phyloP scores from a whole-genome alignment of 1,140 invertebrate genomes.

The Platorchestia sp. region DNA sequence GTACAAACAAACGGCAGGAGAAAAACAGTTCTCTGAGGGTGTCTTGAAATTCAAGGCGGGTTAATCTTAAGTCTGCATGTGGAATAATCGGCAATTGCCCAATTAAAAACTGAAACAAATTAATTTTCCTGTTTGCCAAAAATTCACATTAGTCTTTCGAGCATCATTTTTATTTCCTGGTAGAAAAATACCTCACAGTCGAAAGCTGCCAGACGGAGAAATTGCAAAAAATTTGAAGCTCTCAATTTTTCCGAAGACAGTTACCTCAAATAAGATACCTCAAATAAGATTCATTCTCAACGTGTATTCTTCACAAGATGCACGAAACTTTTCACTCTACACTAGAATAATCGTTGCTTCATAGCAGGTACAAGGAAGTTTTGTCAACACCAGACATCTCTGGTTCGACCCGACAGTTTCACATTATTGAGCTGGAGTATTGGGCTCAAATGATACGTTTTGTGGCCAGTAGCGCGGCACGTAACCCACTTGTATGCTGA shows the following conservation, averaged over 20 bases:
- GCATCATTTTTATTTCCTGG: background rate
- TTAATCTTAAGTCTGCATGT: background rate
- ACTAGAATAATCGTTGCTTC: no score
- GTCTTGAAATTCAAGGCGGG: background rate
- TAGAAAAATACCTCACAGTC: background rate
- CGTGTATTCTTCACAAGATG: no score
- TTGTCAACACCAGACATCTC: background rate
- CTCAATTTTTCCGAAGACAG: background rate
- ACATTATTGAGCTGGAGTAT: background rate
- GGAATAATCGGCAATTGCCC: background rate
- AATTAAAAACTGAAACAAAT: background rate
- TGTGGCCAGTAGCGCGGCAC: background rate
- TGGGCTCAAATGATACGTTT: slow-evolving; percentile 1
- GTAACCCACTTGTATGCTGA: background rate
- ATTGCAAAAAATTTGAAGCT: background rate
- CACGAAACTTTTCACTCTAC: background rate
- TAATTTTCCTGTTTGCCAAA: background rate
- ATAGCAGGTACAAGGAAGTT: background rate
- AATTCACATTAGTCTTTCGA: background rate
- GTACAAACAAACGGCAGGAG: background rate
- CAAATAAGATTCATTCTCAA: no score
- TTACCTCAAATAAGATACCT: background rate
- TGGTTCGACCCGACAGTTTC: background rate
- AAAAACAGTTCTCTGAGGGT: background rate
- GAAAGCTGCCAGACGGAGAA: background rate